These are phyloP conservation scores for Troides aeacus DNA, from an alignment of 2,888 invertebrate species.

Conservation along the genomic window DNA sequence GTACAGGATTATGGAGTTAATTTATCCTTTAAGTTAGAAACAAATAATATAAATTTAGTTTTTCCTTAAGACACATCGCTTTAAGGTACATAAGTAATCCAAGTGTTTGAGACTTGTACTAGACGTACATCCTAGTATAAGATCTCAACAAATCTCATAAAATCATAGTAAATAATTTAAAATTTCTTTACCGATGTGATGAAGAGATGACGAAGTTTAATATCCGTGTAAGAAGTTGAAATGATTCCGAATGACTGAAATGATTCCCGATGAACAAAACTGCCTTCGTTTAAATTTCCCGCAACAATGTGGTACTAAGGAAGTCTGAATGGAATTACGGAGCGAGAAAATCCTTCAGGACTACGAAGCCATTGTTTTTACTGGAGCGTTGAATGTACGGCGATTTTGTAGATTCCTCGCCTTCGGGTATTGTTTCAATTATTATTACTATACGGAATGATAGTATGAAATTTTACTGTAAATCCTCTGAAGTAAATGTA, in stretches of 20 bases:
- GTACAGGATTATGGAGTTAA: too few relatives aligned
- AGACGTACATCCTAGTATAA: too few relatives aligned
- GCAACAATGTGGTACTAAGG: constrained; percentile 10
- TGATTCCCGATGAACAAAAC: constrained; percentile 7
- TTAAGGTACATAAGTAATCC: too few relatives aligned
- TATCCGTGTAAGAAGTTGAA: too few relatives aligned
- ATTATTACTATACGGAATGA: constrained; percentile 12
- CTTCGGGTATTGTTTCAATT: constrained; percentile 11
- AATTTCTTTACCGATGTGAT: too few relatives aligned
- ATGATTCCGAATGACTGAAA: background rate
- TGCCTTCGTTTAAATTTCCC: constrained; percentile 19
- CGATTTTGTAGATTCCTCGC: constrained; percentile 19
- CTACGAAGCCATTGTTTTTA: constrained; percentile 23
- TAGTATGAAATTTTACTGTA: background rate
- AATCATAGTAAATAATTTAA: too few relatives aligned
- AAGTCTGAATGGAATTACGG: constrained; percentile 19
- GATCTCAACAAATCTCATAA: too few relatives aligned
- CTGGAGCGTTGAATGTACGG: constrained; percentile 20
- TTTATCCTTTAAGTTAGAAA: too few relatives aligned
- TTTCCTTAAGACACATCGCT: too few relatives aligned
- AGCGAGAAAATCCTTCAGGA: constrained; percentile 21
- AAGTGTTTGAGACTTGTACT: too few relatives aligned
- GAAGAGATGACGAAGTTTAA: too few relatives aligned
- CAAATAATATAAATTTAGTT: too few relatives aligned
- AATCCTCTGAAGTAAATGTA: background rate